phyloP scores from a whole-genome alignment of 2,113 vertebrate species.

The Heptranchias perlo region DNA sequence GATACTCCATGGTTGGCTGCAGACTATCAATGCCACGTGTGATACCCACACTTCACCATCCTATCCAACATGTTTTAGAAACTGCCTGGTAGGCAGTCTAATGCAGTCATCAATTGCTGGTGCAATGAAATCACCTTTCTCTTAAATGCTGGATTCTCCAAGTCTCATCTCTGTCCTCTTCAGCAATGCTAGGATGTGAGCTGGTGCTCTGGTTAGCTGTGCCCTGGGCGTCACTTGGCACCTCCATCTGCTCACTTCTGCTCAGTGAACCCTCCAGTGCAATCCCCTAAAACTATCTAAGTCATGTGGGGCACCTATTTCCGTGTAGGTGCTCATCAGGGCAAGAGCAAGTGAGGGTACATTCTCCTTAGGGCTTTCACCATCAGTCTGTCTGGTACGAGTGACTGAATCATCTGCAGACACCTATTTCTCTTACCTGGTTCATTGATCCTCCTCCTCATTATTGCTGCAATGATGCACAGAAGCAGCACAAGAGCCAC shows the following conservation, averaged over 20 bases:
- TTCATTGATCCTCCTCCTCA: neutral
- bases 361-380: neutral
- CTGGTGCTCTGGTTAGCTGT: neutral
- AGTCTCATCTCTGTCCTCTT: neutral
- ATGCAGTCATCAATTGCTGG: neutral
- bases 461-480: neutral
- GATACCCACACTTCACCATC: neutral
- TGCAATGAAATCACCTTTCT: neutral
- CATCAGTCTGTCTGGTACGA: neutral
- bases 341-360: neutral
- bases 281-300: neutral
- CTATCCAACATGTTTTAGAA: neutral
- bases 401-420: neutral
- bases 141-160: neutral
- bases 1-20: neutral
- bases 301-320: neutral
- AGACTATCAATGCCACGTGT: neutral
- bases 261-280: neutral
- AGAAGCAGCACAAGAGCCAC: neutral
- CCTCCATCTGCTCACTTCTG: neutral
- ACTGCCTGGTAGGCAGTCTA: neutral
- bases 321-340: neutral
- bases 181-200: neutral
- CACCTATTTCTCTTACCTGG: neutral
- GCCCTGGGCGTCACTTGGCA: neutral